These are phyloP conservation scores for Petrosia ficiformis DNA, from an alignment of 37 sponge, comb jelly and placozoan genomes.

Conservation along the genomic window DNA sequence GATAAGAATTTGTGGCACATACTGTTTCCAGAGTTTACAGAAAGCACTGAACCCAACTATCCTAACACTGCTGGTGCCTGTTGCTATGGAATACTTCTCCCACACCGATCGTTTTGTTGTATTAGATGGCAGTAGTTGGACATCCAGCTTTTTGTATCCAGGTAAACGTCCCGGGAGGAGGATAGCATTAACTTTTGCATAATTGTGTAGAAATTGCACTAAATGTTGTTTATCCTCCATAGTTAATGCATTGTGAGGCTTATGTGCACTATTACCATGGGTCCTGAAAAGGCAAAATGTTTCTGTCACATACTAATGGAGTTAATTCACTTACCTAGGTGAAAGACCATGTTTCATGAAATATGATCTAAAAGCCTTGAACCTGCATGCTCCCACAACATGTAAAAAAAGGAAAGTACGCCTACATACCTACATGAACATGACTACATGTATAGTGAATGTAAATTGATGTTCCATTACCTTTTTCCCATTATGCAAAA, in stretches of 20 bases:
- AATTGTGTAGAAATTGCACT: slow-evolving; percentile 7
- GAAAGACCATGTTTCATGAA: slow-evolving; percentile 8
- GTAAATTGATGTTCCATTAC: too few relatives aligned
- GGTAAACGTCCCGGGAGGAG: slow-evolving; percentile 28
- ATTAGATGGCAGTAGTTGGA: slow-evolving; percentile 24
- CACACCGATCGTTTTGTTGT: background rate
- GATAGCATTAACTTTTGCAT: slow-evolving; percentile 26
- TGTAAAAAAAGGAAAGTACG: background rate
- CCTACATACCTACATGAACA: too few relatives aligned
- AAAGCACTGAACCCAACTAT: slow-evolving; percentile 15
- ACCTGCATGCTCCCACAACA: background rate
- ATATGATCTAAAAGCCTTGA: background rate
- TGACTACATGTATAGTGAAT: too few relatives aligned
- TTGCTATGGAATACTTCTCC: background rate
- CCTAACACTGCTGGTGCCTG: too few relatives aligned
- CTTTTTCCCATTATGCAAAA: too few relatives aligned
- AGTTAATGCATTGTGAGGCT: slow-evolving; percentile 1
- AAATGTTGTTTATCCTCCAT: background rate
- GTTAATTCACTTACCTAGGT: background rate
- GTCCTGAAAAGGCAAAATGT: background rate
- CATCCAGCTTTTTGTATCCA: slow-evolving; percentile 12
- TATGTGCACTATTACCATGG: background rate
- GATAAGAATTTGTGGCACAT: slow-evolving; percentile 34
- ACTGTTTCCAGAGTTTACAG: slow-evolving; percentile 22
- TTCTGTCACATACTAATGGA: background rate